Evolutionary conservation across 53 echinoderm and acorn worm genomes (phyloP).

Genomic region (Crossaster papposus): DNA sequence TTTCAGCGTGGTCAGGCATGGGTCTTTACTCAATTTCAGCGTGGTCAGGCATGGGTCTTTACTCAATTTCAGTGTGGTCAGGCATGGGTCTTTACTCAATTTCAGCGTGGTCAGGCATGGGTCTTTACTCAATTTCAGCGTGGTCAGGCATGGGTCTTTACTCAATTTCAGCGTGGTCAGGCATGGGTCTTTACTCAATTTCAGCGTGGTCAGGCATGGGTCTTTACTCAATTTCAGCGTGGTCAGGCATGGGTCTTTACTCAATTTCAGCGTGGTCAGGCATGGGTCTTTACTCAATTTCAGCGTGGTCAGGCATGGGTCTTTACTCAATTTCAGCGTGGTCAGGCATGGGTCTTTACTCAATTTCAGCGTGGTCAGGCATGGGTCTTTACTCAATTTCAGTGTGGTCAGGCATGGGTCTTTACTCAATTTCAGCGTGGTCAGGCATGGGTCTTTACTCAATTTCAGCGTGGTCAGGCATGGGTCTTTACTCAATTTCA

Average conservation of each 20-base stretch:
- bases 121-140: constrained; percentile 37
- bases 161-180: constrained; percentile 30
- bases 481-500: constrained; percentile 35
- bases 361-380: constrained; percentile 1
- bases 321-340: constrained; percentile 34
- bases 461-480: neutral
- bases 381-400: constrained; percentile 32
- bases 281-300: constrained; percentile 34
- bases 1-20: neutral
- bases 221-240: constrained; percentile 36
- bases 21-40: constrained; percentile 36
- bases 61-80: constrained; percentile 33
- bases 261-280: constrained; percentile 19
- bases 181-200: constrained; percentile 31
- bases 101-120: neutral
- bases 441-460: constrained; percentile 5
- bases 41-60: neutral
- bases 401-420: neutral
- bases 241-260: neutral
- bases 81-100: constrained; percentile 28
- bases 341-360: neutral
- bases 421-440: constrained; percentile 35
- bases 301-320: neutral
- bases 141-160: neutral
- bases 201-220: neutral